phyloP scores from a whole-genome alignment of 2,888 invertebrate genomes.

The Tenthredo scrophulariae region DNA sequence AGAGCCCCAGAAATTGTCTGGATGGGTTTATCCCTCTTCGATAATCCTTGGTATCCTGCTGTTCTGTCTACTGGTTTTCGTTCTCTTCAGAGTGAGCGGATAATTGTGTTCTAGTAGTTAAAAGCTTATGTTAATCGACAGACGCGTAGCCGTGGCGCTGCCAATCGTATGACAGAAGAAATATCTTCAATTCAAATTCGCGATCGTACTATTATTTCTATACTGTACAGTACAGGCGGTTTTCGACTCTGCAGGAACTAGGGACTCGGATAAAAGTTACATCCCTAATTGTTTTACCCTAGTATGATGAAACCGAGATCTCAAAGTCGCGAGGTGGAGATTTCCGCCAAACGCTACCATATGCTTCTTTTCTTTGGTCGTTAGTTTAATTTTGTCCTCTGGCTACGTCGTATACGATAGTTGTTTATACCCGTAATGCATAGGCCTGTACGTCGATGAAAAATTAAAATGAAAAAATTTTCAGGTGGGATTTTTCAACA shows the following conservation, averaged over 20 bases:
- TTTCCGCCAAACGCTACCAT: neutral
- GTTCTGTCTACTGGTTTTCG: neutral
- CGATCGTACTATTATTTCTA: neutral
- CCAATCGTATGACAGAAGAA: neutral
- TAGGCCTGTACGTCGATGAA: neutral
- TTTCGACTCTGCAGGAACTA: neutral
- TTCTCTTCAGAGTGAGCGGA: neutral
- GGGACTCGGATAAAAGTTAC: neutral
- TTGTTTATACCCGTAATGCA: neutral
- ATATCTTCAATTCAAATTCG: neutral
- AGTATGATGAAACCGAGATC: neutral
- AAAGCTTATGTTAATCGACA: neutral
- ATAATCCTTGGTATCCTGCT: neutral
- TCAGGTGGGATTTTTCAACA: conserved; percentile 67
- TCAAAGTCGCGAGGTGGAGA: neutral
- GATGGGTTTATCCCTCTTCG: conserved; percentile 17
- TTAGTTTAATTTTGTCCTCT: neutral
- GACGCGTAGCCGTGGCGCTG: neutral
- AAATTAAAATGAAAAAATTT: conserved; percentile 19
- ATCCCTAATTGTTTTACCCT: neutral
- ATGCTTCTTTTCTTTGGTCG: neutral
- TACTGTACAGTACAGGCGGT: neutral
- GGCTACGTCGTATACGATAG: neutral
- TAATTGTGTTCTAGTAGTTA: neutral
- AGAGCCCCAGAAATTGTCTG: conserved; percentile 1